Evolutionary conservation across 2,888 invertebrate genomes (phyloP), one percentile per base, ranked within the genome.

Genomic region (Xanthostigma xanthostigma): DNA sequence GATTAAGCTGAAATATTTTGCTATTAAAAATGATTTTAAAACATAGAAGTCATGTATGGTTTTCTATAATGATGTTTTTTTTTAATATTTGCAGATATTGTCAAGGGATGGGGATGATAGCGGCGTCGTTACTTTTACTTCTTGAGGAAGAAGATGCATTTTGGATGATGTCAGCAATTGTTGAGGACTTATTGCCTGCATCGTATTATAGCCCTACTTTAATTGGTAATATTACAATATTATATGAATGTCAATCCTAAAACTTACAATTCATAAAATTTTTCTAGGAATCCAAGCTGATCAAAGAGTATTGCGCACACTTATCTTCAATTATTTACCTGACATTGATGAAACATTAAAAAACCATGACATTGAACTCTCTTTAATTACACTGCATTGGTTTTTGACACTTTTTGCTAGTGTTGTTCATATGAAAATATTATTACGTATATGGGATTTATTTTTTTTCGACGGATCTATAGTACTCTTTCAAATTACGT

Each of bases 81-180:
- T 39, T 27, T 43, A 45, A 35, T 13, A 34, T 34, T 45, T 14
- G 9, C 58, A 78, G 78, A 41, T 87, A 88, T 64, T 89, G 87
- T 60, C 87, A 87, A 68, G 88, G 88, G 33, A 85, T 84, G 54
- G 89, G 90, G 46, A 87, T 89, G 70, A 95, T 98, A 64, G 94
- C 89, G 34, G 94, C 95, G 12, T 91, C 90, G 38, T 71, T 98
- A 44, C 70, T 98, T 51, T 72, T 99, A 8, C 78, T 98, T 51
- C 79, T 97, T 73, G 96, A 97, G 67, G 98, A 98, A 71, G 97
- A 98, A 69, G 94, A 95, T 69, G 86, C 92, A 39, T 98, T 98
- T 72, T 98, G 98, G 98, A 86, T 96, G 70, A 92, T 97, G 90
- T 89, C 93, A 57, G 88, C 95, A 5, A 90, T 98, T 58, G 92